phyloP scores from a whole-genome alignment of 2,797 vertebrate genomes.

The Tokudaia muenninki region DNA sequence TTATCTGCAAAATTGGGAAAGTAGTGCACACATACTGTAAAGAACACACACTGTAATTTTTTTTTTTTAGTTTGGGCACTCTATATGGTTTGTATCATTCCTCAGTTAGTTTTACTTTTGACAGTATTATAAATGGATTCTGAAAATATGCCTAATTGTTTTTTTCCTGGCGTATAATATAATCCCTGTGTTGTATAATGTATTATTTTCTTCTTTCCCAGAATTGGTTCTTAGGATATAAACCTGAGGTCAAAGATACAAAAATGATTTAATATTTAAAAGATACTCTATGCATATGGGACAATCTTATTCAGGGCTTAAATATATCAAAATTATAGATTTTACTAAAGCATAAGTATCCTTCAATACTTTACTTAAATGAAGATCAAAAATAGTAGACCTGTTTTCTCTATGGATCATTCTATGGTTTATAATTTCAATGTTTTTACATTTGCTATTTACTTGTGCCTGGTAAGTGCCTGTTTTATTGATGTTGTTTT shows the following conservation, averaged over 20 bases:
- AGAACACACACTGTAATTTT: not conserved
- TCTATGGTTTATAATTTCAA: not conserved
- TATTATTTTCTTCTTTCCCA: slow-evolving; percentile 41
- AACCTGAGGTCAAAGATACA: not conserved
- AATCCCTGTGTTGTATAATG: not conserved
- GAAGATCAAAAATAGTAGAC: not conserved
- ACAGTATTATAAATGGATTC: not conserved
- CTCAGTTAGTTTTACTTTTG: not conserved
- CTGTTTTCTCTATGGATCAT: not conserved
- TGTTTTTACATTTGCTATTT: not conserved
- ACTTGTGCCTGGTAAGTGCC: not conserved
- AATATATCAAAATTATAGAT: not conserved
- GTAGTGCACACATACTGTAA: too few species aligned
- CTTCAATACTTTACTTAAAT: not conserved
- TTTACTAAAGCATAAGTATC: not conserved
- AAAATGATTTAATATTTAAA: not conserved
- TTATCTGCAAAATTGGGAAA: not conserved
- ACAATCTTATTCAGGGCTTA: not conserved
- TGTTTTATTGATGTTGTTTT: not conserved
- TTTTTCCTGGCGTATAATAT: not conserved
- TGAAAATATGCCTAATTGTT: not conserved
- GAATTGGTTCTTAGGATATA: not conserved
- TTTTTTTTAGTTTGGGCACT: rapidly evolving
- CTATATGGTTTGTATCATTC: not conserved
- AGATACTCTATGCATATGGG: not conserved